phyloP scores from a whole-genome alignment of 2,888 invertebrate species.

The Druceiella hillmani region DNA sequence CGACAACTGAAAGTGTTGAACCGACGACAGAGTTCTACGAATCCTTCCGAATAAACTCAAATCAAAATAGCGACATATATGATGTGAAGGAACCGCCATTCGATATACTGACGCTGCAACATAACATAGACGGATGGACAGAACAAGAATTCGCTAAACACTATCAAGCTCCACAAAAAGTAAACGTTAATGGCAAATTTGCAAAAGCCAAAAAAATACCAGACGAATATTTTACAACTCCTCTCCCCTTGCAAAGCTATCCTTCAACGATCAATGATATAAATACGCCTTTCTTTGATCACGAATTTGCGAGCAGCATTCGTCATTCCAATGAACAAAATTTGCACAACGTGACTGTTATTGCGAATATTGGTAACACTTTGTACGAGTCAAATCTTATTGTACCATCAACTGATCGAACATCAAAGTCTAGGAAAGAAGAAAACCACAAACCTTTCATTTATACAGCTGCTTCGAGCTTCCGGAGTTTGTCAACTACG shows the following conservation, averaged over 20 bases:
- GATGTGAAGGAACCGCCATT: slow-evolving; percentile 54
- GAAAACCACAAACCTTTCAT: slow-evolving; percentile 38
- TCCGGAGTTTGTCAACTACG: slow-evolving; percentile 35
- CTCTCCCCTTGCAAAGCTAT: slow-evolving; percentile 38
- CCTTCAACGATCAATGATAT: slow-evolving; percentile 34
- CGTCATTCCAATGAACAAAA: slow-evolving; percentile 31
- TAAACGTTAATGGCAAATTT: slow-evolving; percentile 52
- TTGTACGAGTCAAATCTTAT: slow-evolving; percentile 25
- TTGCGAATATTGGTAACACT: slow-evolving; percentile 29
- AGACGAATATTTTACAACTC: slow-evolving; percentile 66
- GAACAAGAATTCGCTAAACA: slow-evolving; percentile 63
- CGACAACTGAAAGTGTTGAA: slow-evolving; percentile 42
- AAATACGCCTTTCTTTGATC: slow-evolving; percentile 42
- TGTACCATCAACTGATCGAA: slow-evolving; percentile 23
- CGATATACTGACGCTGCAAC: slow-evolving; percentile 69
- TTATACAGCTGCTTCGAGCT: slow-evolving; percentile 41
- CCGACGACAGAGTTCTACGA: slow-evolving; percentile 22
- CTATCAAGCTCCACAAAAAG: slow-evolving; percentile 42
- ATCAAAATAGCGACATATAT: slow-evolving; percentile 39
- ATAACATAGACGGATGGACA: slow-evolving; percentile 83
- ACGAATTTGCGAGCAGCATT: slow-evolving; percentile 45
- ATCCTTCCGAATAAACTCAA: too few species aligned
- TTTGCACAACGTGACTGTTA: slow-evolving; percentile 20
- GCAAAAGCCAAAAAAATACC: slow-evolving; percentile 71
- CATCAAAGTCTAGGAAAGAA: too few species aligned